Conservation (phyloP, 2,113 vertebrate species). For the Tetraodon nigroviridis region DNA sequence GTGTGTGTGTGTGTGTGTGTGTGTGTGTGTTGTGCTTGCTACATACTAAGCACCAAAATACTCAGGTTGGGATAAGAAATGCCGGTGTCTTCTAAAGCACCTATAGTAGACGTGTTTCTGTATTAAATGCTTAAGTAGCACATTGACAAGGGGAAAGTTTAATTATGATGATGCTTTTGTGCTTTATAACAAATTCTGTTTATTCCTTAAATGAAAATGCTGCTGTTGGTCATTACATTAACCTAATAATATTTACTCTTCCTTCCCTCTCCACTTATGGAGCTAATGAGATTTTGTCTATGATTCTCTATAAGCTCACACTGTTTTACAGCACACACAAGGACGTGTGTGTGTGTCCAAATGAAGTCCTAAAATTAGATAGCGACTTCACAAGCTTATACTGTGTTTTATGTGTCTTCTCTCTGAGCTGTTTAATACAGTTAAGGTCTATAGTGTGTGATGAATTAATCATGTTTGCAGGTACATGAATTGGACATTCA, state of each 20-base stretch:
- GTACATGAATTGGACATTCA: conserved; percentile 45
- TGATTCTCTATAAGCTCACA: conserved; percentile 51
- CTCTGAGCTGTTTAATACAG: conserved; percentile 39
- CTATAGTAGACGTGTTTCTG: conserved; percentile 6
- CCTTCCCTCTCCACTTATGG: conserved; percentile 51
- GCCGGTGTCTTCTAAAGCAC: background rate
- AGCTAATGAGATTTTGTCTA: conserved; percentile 70
- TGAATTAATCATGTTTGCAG: conserved; percentile 41
- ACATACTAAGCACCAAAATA: too few species aligned
- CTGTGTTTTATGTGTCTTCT: conserved; percentile 27
- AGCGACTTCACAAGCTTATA: conserved; percentile 53
- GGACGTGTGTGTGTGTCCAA: conserved; percentile 42
- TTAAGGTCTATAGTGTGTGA: conserved; percentile 36
- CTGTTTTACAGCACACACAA: conserved; percentile 47
- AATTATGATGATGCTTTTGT: conserved; percentile 47
- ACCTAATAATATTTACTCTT: conserved; percentile 71
- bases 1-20: conserved; percentile 11
- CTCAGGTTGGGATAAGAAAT: too few species aligned
- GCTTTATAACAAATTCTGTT: conserved; percentile 66
- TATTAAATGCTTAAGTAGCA: conserved; percentile 16
- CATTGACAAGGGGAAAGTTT: conserved; percentile 18
- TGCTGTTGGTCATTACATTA: conserved; percentile 76
- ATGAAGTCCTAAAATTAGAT: conserved; percentile 51
- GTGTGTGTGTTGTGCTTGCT: background rate
- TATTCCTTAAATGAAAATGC: conserved; percentile 74